Percentiles rank a stretch among this genome's conserved stretches.
Evolutionary conservation across 2,113 vertebrate species (phyloP).

Genomic region (Marcusenius ussheri): DNA sequence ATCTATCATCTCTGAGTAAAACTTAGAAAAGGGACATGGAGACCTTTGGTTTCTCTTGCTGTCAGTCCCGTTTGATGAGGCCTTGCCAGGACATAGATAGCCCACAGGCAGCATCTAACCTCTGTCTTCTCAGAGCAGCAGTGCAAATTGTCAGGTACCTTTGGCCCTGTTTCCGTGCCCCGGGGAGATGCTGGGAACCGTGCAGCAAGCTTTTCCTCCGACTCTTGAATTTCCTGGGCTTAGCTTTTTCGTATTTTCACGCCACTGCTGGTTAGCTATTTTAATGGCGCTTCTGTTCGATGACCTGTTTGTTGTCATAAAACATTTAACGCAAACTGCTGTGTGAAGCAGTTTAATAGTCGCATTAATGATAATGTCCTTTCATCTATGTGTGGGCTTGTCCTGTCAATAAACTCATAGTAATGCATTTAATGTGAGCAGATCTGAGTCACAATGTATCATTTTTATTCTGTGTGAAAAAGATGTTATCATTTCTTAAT

Average conservation of each 20-base stretch:
- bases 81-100: not conserved
- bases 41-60: not conserved
- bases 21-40: not conserved
- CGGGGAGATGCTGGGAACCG: not conserved
- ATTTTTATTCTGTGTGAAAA: not conserved
- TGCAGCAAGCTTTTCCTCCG: constrained; percentile 23
- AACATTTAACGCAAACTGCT: not conserved
- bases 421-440: not conserved
- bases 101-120: not conserved
- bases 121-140: constrained; percentile 10
- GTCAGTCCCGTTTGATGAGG: not conserved
- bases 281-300: constrained; percentile 12
- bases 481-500: not conserved
- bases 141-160: constrained; percentile 7
- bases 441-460: not conserved
- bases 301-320: constrained; percentile 17
- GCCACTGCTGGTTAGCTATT: constrained; percentile 28
- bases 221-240: constrained; percentile 18
- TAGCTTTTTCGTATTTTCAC: constrained; percentile 27
- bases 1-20: not conserved
- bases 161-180: not conserved
- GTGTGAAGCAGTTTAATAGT: not conserved
- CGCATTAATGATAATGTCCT: not conserved
- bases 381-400: not conserved
- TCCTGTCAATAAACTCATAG: not conserved